Evolutionary conservation across 2,113 vertebrate genomes (phyloP), one percentile per base, ranked within the genome.

Genomic region (Heloderma charlesbogerti): DNA sequence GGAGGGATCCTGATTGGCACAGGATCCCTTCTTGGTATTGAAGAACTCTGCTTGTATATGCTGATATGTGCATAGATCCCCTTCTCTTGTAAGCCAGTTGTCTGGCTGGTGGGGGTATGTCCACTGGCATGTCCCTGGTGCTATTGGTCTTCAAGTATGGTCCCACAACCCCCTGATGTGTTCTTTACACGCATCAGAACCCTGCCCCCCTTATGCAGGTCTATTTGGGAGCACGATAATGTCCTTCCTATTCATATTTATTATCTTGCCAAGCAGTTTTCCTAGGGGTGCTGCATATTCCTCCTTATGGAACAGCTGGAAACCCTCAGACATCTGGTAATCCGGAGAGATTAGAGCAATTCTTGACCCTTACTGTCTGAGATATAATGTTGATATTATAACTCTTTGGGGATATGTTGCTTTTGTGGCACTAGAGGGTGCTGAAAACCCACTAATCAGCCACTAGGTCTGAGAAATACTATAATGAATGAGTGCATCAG

Each of bases 361-460:
- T 51, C 34, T 16, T n/a, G 31, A 54, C 22, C 20, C 9, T 86
- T 54, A 25, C 22, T 51, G 15, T n/a, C 69, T 86, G 69, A 37
- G 8, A 34, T 27, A n/a, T n/a, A 54, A 27, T n/a, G 6, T 67
- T 27, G 18, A 31, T 51, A 80, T 4, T 27, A 5, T 80, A 43
- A 34, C 7, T 67, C 29, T 88, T 69, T n/a, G 29, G 10, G 5
- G 37, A 87, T 77, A 45, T 77, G n/a, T 63, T 87, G 25, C 72
- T 86, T 60, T 37, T 69, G 31, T 37, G 69, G 77, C 87, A 88
- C 87, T 88, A 88, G 77, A 88, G 87, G 87, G 87, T 69, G 87
- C 87, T 88, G 31, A 51, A 69, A 51, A 31, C 31, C 77, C 43
- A 69, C 13, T 16, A 67, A 80, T 51, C 43, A 51, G 29, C 31